A percentile compares a stretch with the other conserved stretches of the same genome.
These are phyloP conservation scores for Uromys caudimaculatus DNA, from an alignment of 2,797 vertebrate genomes.

Conservation along the genomic window DNA sequence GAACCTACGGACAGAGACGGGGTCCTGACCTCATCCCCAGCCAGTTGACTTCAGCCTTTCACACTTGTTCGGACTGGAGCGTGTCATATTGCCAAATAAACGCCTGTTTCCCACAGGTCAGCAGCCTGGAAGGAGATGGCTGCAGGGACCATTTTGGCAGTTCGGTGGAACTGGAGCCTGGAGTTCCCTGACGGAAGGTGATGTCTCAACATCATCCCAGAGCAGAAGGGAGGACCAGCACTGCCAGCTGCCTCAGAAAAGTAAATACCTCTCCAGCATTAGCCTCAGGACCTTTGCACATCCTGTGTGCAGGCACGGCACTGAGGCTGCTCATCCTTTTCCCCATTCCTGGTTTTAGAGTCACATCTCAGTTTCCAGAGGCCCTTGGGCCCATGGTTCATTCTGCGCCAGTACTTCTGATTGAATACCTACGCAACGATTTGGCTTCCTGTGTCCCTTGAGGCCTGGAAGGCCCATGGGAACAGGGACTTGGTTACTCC, in stretches of 20 bases:
- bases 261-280: not conserved
- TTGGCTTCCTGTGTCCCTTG: not conserved
- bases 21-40: not conserved
- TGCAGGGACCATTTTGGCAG: not conserved
- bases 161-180: rapidly evolving
- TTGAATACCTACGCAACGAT: not conserved
- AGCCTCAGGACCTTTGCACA: not conserved
- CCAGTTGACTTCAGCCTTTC: not conserved
- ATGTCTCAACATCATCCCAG: rapidly evolving
- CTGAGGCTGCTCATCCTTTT: not conserved
- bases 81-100: not conserved
- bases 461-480: rapidly evolving
- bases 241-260: not conserved
- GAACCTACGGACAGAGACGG: not conserved
- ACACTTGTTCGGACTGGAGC: not conserved
- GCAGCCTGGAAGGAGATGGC: not conserved
- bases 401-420: not conserved
- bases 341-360: not conserved
- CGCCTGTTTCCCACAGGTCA: not conserved
- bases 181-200: rapidly evolving
- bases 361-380: not conserved
- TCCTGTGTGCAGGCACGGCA: not conserved
- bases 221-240: not conserved
- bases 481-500: not conserved
- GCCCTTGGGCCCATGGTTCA: rapidly evolving